These are phyloP conservation scores for Salpingus planirostris DNA, from an alignment of 2,888 invertebrate species.

Conservation along the genomic window DNA sequence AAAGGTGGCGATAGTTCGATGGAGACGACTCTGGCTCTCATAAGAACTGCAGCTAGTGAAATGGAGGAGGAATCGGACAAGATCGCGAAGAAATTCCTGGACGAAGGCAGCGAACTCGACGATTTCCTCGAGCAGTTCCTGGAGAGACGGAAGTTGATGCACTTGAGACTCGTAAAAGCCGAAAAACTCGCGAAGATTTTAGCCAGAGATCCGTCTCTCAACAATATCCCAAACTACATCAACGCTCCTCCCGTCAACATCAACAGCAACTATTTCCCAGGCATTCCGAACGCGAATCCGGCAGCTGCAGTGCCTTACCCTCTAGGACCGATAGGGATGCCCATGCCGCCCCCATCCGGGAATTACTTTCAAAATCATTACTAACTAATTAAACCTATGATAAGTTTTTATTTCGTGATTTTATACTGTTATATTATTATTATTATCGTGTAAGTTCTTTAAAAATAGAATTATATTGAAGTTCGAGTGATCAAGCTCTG, in stretches of 20 bases:
- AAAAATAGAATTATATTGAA: too few species aligned
- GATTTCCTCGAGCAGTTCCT: slow-evolving; percentile 80
- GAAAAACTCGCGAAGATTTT: slow-evolving; percentile 84
- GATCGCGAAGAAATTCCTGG: slow-evolving; percentile 70
- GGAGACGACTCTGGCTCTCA: slow-evolving; percentile 78
- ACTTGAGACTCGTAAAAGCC: slow-evolving; percentile 78
- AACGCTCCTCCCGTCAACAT: slow-evolving; percentile 37
- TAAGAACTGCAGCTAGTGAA: slow-evolving; percentile 87
- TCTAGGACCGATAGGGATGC: slow-evolving; percentile 65
- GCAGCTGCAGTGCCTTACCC: slow-evolving; percentile 57
- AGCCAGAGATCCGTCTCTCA: slow-evolving; percentile 32
- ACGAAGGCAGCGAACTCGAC: slow-evolving; percentile 63
- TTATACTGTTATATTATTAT: not conserved
- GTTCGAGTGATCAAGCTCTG: slow-evolving; percentile 35
- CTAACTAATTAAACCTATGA: slow-evolving; percentile 28
- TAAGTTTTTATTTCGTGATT: too few species aligned
- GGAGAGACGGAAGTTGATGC: slow-evolving; percentile 64
- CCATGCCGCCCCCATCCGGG: slow-evolving; percentile 57
- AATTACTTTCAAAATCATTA: slow-evolving; percentile 36
- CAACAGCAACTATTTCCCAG: slow-evolving; percentile 43
- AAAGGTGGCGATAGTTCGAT: slow-evolving; percentile 69
- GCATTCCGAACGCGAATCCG: slow-evolving; percentile 26
- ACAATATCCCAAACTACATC: slow-evolving; percentile 33
- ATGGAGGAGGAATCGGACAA: slow-evolving; percentile 89
- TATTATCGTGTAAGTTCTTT: too few species aligned